phyloP scores from a whole-genome alignment of 2,113 vertebrate genomes.

The Sarotherodon lohbergeri region DNA sequence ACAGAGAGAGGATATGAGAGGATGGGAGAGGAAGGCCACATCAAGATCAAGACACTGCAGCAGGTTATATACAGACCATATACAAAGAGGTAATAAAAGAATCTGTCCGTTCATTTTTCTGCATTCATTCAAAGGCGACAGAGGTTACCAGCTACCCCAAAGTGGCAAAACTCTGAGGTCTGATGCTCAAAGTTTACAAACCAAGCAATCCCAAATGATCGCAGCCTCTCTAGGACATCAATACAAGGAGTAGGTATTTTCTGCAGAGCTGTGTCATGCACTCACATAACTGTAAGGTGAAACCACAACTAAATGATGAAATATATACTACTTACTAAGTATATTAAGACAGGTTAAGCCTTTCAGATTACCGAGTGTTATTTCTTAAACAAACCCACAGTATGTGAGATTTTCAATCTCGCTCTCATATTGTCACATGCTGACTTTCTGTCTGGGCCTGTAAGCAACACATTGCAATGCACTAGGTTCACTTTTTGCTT shows the following conservation, averaged over 20 bases:
- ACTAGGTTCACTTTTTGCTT: neutral
- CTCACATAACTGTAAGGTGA: neutral
- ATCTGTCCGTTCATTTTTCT: neutral
- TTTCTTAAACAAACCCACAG: neutral
- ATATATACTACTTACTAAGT: neutral
- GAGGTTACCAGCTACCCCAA: neutral
- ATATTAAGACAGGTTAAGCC: neutral
- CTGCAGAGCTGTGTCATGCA: neutral
- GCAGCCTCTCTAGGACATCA: neutral
- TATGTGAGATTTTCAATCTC: neutral
- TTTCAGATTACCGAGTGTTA: neutral
- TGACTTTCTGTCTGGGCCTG: neutral
- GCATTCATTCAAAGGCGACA: neutral
- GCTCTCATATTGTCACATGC: neutral
- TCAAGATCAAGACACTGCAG: neutral
- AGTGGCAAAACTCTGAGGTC: neutral
- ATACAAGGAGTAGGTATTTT: neutral
- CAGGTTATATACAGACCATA: neutral
- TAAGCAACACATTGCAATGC: neutral
- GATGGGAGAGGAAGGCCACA: neutral
- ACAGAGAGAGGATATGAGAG: neutral
- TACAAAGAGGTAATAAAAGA: neutral
- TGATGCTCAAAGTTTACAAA: neutral
- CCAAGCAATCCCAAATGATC: neutral
- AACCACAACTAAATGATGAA: neutral